Percentiles rank a stretch among this genome's conserved stretches.
phyloP scores from a whole-genome alignment of 2,797 vertebrate species.

The Manis pentadactyla region DNA sequence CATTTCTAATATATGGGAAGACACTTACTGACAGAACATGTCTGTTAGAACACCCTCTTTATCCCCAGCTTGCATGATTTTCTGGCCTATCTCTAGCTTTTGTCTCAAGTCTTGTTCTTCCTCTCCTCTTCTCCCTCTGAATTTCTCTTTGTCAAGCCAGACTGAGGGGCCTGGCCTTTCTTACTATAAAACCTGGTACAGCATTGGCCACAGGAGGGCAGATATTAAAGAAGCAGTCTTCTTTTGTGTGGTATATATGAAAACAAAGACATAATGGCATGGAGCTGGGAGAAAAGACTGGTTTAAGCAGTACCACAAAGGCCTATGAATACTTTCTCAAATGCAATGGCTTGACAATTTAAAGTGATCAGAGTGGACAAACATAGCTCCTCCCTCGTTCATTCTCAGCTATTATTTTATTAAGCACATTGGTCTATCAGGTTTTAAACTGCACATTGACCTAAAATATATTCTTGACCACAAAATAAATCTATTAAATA shows the following conservation, averaged over 20 bases:
- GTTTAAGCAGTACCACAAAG: conserved; percentile 86
- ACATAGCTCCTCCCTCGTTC: conserved; percentile 60
- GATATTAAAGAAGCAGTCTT: conserved; percentile 89
- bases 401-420: conserved; percentile 50
- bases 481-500: conserved; percentile 77
- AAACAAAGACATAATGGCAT: conserved; percentile 91
- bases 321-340: conserved; percentile 80
- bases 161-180: conserved; percentile 87
- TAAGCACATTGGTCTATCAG: conserved; percentile 66
- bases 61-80: conserved; percentile 44
- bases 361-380: conserved; percentile 71
- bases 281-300: conserved; percentile 86
- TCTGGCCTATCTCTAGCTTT: conserved; percentile 91
- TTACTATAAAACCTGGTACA: conserved; percentile 85
- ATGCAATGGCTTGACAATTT: conserved; percentile 80
- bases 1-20: not conserved
- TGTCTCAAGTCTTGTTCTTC: conserved; percentile 91
- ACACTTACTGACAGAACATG: not conserved
- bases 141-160: conserved; percentile 84
- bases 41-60: not conserved
- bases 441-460: conserved; percentile 73
- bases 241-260: conserved; percentile 86
- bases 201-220: conserved; percentile 71
- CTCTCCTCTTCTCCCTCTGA: conserved; percentile 89
- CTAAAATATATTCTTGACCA: conserved; percentile 78